phyloP scores from a whole-genome alignment of 92 coral and sea anemone species.

The Epizoanthus fatuus region DNA sequence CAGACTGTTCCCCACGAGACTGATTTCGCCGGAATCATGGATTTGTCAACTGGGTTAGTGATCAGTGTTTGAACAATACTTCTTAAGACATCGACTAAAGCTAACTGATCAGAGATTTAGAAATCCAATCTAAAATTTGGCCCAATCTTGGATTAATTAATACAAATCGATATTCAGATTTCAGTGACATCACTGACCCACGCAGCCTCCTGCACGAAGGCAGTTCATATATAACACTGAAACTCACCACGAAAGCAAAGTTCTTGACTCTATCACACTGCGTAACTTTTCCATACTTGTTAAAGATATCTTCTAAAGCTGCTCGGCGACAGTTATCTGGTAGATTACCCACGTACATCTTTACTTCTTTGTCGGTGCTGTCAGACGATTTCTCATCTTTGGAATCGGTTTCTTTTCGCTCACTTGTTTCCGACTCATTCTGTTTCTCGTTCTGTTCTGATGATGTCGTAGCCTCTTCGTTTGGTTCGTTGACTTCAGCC shows the following conservation, averaged over 20 bases:
- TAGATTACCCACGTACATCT: conserved; percentile 93
- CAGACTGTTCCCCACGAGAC: too few species aligned
- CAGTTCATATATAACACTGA: too few species aligned
- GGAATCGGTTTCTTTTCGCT: conserved; percentile 26
- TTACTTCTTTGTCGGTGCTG: conserved; percentile 58
- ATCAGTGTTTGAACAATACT: too few species aligned
- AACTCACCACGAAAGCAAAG: conserved; percentile 98
- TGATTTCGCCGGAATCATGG: too few species aligned
- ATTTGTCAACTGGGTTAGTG: too few species aligned
- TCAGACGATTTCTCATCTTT: conserved; percentile 33
- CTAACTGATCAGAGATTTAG: too few species aligned
- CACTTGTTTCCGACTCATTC: conserved; percentile 10
- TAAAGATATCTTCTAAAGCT: conserved; percentile 79
- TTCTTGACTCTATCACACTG: conserved; percentile 96
- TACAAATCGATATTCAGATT: too few species aligned
- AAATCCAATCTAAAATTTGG: too few species aligned
- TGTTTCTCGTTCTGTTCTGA: conserved; percentile 18
- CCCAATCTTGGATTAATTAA: too few species aligned
- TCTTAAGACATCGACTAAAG: too few species aligned
- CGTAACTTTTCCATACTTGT: conserved; percentile 89
- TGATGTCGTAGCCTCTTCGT: conserved; percentile 5
- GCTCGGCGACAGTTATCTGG: conserved; percentile 92
- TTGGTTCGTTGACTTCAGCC: conserved; percentile 11
- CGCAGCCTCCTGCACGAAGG: too few species aligned
- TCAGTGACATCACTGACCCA: too few species aligned